phyloP scores from a whole-genome alignment of 2,113 vertebrate genomes.

The Dendropsophus ebraccatus region DNA sequence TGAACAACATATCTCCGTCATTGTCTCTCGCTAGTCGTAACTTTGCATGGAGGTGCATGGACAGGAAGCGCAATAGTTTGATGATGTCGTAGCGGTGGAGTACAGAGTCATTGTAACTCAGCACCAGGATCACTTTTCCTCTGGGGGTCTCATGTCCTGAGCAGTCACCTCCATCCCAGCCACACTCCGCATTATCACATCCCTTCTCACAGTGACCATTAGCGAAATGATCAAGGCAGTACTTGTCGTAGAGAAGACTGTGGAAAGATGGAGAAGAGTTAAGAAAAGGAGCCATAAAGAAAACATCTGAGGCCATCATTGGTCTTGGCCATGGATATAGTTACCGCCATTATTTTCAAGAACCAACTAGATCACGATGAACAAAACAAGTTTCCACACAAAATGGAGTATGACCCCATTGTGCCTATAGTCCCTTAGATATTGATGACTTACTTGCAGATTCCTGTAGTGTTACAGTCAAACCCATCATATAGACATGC shows the following conservation, averaged over 20 bases:
- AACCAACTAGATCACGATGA: too few relatives aligned
- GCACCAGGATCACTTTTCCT: conserved; percentile 73
- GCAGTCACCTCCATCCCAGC: conserved; percentile 90
- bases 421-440: not conserved
- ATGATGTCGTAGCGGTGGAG: conserved; percentile 64
- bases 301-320: not conserved
- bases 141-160: conserved; percentile 60
- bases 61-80: conserved; percentile 77
- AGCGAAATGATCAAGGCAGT: conserved; percentile 82
- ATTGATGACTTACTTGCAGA: conserved; percentile 74
- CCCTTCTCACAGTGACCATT: conserved; percentile 83
- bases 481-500: conserved; percentile 84
- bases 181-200: conserved; percentile 79
- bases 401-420: not conserved
- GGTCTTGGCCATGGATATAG: too few relatives aligned
- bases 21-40: conserved; percentile 73
- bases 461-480: conserved; percentile 74
- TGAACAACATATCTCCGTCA: conserved; percentile 66
- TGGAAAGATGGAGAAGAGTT: conserved; percentile 6
- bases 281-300: not conserved
- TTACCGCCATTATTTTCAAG: too few relatives aligned
- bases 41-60: conserved; percentile 75
- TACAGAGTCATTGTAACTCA: conserved; percentile 66
- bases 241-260: conserved; percentile 79
- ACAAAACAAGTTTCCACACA: too few relatives aligned